These are phyloP conservation scores for Prorops nasuta DNA, from an alignment of 1,140 invertebrate genomes.

Conservation along the genomic window DNA sequence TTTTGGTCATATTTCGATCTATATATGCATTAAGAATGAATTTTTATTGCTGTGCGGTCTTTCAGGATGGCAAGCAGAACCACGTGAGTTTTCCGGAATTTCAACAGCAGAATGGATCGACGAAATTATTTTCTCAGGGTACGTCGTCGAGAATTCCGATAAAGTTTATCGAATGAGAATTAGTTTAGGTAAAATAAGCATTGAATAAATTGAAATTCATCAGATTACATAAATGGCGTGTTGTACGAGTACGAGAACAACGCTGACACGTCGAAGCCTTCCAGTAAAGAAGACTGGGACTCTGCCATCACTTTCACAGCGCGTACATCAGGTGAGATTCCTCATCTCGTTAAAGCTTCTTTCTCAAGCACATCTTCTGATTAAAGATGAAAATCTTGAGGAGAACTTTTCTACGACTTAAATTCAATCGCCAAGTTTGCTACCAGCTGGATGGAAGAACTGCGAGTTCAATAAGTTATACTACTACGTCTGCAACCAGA, in stretches of 20 bases:
- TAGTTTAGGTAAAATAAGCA: too few relatives aligned
- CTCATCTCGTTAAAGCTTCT: too few relatives aligned
- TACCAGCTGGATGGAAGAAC: too few relatives aligned
- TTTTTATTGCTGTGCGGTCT: too few relatives aligned
- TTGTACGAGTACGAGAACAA: constrained; percentile 72
- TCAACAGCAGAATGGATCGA: constrained; percentile 81
- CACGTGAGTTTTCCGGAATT: constrained; percentile 85
- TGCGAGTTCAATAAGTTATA: too few relatives aligned
- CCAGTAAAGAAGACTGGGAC: constrained; percentile 71
- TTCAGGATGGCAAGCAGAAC: constrained; percentile 77
- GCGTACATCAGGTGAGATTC: constrained; percentile 73
- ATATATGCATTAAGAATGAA: too few relatives aligned
- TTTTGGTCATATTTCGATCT: too few relatives aligned
- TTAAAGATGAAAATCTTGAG: neutral
- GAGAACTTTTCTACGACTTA: constrained; percentile 26
- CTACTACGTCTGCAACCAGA: too few relatives aligned
- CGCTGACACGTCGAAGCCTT: constrained; percentile 58
- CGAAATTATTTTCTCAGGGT: constrained; percentile 83
- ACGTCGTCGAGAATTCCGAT: constrained; percentile 26
- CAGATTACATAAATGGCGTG: constrained; percentile 80
- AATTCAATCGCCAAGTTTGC: too few relatives aligned
- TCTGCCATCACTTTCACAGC: constrained; percentile 84
- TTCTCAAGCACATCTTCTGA: neutral
- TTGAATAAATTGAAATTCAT: too few relatives aligned
- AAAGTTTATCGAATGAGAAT: constrained; percentile 10